These are phyloP conservation scores for Barnardius zonarius DNA, from an alignment of 2,113 vertebrate genomes.

Conservation along the genomic window DNA sequence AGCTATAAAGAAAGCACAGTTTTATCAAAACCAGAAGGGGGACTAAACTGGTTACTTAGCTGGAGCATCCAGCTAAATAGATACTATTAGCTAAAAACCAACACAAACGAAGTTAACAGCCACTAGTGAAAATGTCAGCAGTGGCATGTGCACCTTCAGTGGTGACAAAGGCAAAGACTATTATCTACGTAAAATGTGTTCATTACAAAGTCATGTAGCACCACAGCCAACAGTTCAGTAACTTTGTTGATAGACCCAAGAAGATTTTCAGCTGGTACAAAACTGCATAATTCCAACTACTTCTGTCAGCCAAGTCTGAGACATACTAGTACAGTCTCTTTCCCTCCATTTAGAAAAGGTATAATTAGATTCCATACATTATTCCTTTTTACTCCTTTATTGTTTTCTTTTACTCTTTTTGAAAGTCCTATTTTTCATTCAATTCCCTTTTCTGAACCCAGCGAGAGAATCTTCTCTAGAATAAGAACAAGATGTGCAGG, in stretches of 20 bases:
- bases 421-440: conserved; percentile 49
- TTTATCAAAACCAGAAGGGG: conserved; percentile 38
- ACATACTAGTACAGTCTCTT: neutral
- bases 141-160: neutral
- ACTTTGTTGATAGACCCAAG: neutral
- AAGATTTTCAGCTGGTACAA: neutral
- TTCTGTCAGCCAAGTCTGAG: neutral
- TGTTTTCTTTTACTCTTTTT: neutral
- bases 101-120: neutral
- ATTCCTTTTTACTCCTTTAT: neutral
- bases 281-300: neutral
- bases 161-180: neutral
- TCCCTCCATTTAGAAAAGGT: neutral
- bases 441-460: neutral
- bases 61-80: neutral
- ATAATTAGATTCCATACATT: neutral
- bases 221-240: neutral
- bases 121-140: neutral
- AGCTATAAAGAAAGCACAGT: neutral
- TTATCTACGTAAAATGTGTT: neutral
- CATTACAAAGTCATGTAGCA: neutral
- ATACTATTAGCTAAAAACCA: neutral
- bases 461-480: neutral
- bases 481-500: conserved; percentile 42
- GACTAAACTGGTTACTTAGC: conserved; percentile 1